These are phyloP conservation scores for Diuraphis noxia DNA, from an alignment of 1,140 invertebrate genomes.

Conservation along the genomic window DNA sequence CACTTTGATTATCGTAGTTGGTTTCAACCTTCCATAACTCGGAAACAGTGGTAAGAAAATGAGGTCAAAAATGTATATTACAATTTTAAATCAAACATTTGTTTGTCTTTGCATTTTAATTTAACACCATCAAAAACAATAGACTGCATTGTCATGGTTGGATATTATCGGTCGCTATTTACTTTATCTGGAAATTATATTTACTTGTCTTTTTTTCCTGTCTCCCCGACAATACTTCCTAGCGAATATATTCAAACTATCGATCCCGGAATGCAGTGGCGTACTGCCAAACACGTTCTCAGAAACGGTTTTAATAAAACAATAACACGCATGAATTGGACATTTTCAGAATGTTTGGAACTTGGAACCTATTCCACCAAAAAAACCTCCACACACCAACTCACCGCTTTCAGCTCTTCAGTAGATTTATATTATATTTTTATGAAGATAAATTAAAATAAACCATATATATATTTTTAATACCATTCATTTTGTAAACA, in stretches of 20 bases:
- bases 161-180: neutral
- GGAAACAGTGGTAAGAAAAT: neutral
- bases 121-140: neutral
- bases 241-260: neutral
- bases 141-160: neutral
- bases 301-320: constrained; percentile 11
- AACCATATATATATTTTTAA: neutral
- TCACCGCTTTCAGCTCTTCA: neutral
- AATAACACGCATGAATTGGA: neutral
- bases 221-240: neutral
- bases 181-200: neutral
- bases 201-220: neutral
- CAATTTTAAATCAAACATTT: neutral
- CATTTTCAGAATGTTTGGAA: constrained; percentile 10
- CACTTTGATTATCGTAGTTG: constrained; percentile 25
- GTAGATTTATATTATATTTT: neutral
- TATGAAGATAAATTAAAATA: neutral
- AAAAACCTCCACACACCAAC: neutral
- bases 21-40: neutral
- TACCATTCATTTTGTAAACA: neutral
- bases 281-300: constrained; percentile 26
- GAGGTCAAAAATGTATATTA: constrained; percentile 21
- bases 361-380: neutral
- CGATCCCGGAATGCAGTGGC: constrained; percentile 6
- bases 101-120: neutral